Percentiles rank a stretch among this genome's conserved stretches.
phyloP scores from a whole-genome alignment of 2,113 vertebrate species.

The Misgurnus anguillicaudatus region DNA sequence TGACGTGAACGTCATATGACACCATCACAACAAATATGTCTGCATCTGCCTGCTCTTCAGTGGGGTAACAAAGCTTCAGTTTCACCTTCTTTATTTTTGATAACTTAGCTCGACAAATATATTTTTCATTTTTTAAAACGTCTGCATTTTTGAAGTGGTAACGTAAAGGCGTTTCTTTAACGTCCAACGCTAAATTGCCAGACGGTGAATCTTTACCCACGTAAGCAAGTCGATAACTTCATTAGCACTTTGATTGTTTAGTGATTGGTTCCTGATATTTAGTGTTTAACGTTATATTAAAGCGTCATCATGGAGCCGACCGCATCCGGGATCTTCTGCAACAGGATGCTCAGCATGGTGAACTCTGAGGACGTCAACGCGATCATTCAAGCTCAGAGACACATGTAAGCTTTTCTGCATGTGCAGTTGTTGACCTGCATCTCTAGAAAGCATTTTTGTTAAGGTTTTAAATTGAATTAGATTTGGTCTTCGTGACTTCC shows the following conservation, averaged over 20 bases:
- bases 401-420: constrained; percentile 82
- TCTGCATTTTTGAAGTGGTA: not conserved
- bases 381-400: constrained; percentile 96
- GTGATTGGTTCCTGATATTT: no score
- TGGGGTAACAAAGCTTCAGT: not conserved
- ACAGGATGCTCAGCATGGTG: constrained; percentile 94
- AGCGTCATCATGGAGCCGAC: constrained; percentile 81
- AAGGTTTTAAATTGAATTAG: not conserved
- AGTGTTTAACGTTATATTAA: not conserved
- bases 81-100: not conserved
- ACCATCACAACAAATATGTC: constrained; percentile 37
- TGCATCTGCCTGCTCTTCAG: constrained; percentile 2
- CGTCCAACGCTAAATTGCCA: not conserved
- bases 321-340: constrained; percentile 89
- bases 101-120: not conserved
- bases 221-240: not conserved
- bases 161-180: not conserved
- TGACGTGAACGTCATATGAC: not conserved
- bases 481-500: constrained; percentile 5
- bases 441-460: not conserved
- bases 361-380: constrained; percentile 93
- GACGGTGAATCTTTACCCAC: not conserved
- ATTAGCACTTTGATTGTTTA: not conserved
- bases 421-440: not conserved
- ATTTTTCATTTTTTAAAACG: not conserved